phyloP scores from a whole-genome alignment of 2,888 invertebrate species.

The Therioaphis trifolii region DNA sequence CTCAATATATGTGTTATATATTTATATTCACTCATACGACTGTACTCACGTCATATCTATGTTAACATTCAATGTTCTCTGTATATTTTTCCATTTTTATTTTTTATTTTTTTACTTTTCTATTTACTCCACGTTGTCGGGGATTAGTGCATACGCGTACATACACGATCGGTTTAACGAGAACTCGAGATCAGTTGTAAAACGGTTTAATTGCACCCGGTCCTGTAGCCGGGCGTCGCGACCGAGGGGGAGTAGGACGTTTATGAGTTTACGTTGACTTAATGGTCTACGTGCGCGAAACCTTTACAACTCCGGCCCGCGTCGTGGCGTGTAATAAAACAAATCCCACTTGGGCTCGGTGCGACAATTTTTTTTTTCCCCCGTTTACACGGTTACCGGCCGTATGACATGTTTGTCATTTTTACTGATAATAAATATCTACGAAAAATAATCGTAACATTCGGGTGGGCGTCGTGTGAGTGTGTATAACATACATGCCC shows the following conservation, averaged over 20 bases:
- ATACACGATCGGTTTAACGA: constrained; percentile 30
- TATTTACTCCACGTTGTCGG: background rate
- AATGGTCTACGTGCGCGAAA: constrained; percentile 34
- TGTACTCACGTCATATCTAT: too few relatives aligned
- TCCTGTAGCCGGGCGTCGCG: background rate
- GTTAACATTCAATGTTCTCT: constrained; percentile 5
- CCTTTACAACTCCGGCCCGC: background rate
- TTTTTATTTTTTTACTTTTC: too few relatives aligned
- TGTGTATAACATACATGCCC: background rate
- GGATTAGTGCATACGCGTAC: background rate
- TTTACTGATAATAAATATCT: constrained; percentile 33
- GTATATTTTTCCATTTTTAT: background rate
- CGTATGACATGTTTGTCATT: background rate
- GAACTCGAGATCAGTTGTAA: constrained; percentile 42
- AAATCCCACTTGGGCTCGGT: constrained; percentile 37
- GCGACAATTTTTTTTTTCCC: constrained; percentile 26
- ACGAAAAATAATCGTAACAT: constrained; percentile 18
- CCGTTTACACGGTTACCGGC: too few relatives aligned
- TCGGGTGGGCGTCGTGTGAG: background rate
- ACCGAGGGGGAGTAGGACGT: background rate
- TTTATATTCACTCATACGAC: too few relatives aligned
- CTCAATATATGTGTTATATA: too few relatives aligned
- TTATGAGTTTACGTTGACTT: constrained; percentile 54
- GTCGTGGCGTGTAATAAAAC: constrained; percentile 37
- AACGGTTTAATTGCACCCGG: constrained; percentile 43